Percentiles rank a stretch among this genome's conserved stretches.
These are phyloP conservation scores for Bostrychus sinensis DNA, from an alignment of 2,113 vertebrate species.

Conservation along the genomic window DNA sequence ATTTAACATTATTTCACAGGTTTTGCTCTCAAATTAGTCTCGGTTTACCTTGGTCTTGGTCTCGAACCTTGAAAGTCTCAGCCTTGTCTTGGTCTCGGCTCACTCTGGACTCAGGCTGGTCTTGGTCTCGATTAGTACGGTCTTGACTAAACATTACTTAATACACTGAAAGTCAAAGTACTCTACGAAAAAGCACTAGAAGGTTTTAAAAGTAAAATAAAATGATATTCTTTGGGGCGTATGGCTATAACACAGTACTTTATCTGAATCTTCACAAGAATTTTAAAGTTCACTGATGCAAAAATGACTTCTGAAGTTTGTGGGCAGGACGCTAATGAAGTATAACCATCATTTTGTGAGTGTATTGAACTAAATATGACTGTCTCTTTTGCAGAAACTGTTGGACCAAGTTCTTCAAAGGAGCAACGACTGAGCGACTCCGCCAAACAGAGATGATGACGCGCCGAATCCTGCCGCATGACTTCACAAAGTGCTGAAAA, in stretches of 20 bases:
- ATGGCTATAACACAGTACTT: background rate
- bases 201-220: background rate
- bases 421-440: constrained; percentile 76
- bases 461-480: background rate
- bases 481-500: constrained; percentile 1
- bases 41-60: too few species aligned
- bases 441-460: constrained; percentile 2
- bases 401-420: constrained; percentile 87
- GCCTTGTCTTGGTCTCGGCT: too few species aligned
- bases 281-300: background rate
- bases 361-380: background rate
- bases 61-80: too few species aligned
- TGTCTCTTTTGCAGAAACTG: constrained; percentile 54
- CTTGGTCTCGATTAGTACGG: too few species aligned
- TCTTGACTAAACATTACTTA: too few species aligned
- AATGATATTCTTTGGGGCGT: too few species aligned
- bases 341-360: background rate
- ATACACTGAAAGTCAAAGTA: too few species aligned
- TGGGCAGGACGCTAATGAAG: background rate
- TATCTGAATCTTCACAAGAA: background rate
- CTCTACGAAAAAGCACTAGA: too few species aligned
- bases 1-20: too few species aligned
- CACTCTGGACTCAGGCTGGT: too few species aligned
- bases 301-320: background rate
- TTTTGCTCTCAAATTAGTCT: too few species aligned